These are phyloP conservation scores for Eubasilissa splendida DNA, from an alignment of 2,888 invertebrate genomes.

Conservation along the genomic window DNA sequence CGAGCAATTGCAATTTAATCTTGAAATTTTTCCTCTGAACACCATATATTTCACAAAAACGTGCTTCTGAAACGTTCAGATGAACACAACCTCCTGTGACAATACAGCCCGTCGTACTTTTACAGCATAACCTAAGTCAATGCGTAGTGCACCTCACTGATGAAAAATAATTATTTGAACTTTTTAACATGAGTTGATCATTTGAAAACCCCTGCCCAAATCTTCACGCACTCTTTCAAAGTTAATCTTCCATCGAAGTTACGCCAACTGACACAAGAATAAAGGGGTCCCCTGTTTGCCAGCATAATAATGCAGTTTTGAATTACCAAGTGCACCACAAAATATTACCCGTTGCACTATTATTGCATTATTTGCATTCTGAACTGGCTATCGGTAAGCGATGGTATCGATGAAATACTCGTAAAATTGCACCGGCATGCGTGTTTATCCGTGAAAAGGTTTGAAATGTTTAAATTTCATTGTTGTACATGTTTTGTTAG, in stretches of 20 bases:
- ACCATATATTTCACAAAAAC: too few relatives aligned
- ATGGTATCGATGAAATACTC: conserved; percentile 38
- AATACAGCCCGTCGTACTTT: too few relatives aligned
- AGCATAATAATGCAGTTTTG: conserved; percentile 44
- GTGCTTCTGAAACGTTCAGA: too few relatives aligned
- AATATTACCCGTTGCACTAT: conserved; percentile 27
- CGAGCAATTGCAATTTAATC: too few relatives aligned
- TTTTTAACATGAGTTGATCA: background rate
- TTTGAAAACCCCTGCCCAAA: conserved; percentile 25
- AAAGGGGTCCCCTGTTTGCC: conserved; percentile 20
- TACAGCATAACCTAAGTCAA: too few relatives aligned
- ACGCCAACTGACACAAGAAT: conserved; percentile 45
- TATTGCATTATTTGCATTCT: conserved; percentile 44
- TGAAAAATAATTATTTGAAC: background rate
- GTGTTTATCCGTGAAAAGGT: background rate
- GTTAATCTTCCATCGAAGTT: conserved; percentile 41
- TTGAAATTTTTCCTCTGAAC: too few relatives aligned
- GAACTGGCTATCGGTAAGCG: background rate
- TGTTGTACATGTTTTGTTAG: too few relatives aligned
- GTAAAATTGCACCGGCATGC: conserved; percentile 17
- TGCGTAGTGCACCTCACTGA: too few relatives aligned
- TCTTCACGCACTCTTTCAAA: conserved; percentile 39
- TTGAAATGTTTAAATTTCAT: too few relatives aligned
- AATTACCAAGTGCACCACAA: conserved; percentile 45
- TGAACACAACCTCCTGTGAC: too few relatives aligned